Percentiles rank a stretch among this genome's conserved stretches.
phyloP scores from a whole-genome alignment of 2,797 vertebrate species.

The Amblyraja radiata region DNA sequence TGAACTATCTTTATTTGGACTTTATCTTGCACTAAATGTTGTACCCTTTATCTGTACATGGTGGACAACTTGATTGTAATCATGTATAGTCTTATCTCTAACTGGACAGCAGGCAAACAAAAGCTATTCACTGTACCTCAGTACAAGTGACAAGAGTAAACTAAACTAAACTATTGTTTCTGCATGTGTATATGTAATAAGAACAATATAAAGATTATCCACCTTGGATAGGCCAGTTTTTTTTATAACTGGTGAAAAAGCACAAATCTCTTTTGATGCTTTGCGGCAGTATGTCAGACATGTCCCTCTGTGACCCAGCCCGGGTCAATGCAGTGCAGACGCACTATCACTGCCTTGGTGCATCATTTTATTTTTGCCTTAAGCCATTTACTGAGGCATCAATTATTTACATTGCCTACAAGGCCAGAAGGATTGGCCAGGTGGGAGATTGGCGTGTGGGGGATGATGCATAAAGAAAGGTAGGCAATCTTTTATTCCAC shows the following conservation, averaged over 20 bases:
- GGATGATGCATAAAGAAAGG: slow-evolving; percentile 15
- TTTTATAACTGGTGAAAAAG: neutral
- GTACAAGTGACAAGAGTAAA: no score
- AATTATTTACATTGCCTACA: slow-evolving; percentile 32
- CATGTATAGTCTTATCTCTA: no score
- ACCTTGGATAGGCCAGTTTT: neutral
- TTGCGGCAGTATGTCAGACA: slow-evolving; percentile 15
- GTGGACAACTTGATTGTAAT: no score
- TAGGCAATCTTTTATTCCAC: slow-evolving; percentile 30
- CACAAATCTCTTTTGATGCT: slow-evolving; percentile 17
- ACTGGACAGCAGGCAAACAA: no score
- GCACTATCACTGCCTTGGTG: neutral
- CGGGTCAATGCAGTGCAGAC: neutral
- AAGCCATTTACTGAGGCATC: slow-evolving; percentile 31
- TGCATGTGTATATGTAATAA: neutral
- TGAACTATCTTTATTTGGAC: no score
- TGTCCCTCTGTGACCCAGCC: neutral
- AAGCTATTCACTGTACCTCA: no score
- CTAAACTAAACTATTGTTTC: neutral
- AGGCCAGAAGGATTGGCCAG: slow-evolving; percentile 31
- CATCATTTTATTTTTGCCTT: slow-evolving; percentile 34
- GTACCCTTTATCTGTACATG: no score
- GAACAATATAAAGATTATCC: neutral
- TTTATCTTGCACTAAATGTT: no score
- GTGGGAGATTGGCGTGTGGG: neutral